Percentiles rank a stretch among this genome's conserved stretches.
Evolutionary conservation across 2,888 invertebrate species (phyloP).

Genomic region (Crioceris asparagi): DNA sequence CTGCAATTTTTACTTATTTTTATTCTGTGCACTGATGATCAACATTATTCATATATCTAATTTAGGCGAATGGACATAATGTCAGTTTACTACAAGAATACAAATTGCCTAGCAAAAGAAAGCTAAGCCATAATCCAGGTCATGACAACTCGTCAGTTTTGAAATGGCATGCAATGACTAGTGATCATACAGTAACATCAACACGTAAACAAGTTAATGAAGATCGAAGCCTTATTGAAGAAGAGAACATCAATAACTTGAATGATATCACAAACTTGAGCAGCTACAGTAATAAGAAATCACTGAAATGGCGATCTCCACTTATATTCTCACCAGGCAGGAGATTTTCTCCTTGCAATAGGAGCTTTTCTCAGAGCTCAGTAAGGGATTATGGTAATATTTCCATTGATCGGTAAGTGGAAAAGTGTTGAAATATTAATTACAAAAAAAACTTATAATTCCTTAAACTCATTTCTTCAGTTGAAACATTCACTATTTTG

Average conservation of each 20-base stretch:
- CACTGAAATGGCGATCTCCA: slow-evolving; percentile 32
- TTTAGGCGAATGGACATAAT: background rate
- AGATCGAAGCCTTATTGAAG: background rate
- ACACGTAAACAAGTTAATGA: background rate
- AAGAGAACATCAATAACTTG: slow-evolving; percentile 9
- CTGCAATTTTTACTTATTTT: no score
- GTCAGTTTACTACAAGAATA: slow-evolving; percentile 2
- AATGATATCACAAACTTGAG: slow-evolving; percentile 11
- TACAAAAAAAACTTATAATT: no score
- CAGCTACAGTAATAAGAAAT: slow-evolving; percentile 14
- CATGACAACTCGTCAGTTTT: slow-evolving; percentile 3
- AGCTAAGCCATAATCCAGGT: slow-evolving; percentile 2
- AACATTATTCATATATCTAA: background rate
- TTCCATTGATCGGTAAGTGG: no score
- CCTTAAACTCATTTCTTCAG: no score
- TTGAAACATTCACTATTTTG: no score
- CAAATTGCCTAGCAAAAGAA: slow-evolving; percentile 7
- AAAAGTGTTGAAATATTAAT: no score
- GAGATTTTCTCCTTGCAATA: slow-evolving; percentile 30
- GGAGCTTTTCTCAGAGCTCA: no score
- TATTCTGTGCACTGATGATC: background rate
- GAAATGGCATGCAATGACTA: background rate
- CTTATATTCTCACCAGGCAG: slow-evolving; percentile 26
- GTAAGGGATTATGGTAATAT: no score
- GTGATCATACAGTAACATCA: background rate